Conservation (phyloP, 2,797 vertebrate genomes). For the Gallinago solitaria region DNA sequence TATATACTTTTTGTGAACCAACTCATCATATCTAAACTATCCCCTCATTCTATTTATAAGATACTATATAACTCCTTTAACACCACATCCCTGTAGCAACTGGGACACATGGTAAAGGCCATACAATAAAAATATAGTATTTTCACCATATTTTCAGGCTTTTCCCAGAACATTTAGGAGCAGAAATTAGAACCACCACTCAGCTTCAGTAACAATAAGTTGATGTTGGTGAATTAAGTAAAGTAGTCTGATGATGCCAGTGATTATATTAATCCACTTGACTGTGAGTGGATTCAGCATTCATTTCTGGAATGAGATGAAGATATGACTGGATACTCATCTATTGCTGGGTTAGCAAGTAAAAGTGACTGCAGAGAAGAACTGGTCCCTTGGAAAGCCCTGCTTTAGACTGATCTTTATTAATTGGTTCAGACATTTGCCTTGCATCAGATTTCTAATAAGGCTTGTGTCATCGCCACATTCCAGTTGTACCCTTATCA, state of each 20-base stretch:
- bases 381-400: background rate
- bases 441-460: constrained; percentile 23
- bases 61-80: background rate
- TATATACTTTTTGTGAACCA: background rate
- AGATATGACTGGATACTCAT: constrained; percentile 26
- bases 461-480: background rate
- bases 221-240: background rate
- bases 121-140: background rate
- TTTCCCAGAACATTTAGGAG: background rate
- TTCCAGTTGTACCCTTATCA: constrained; percentile 18
- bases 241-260: constrained; percentile 12
- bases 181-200: background rate
- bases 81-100: background rate
- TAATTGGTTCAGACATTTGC: background rate
- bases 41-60: background rate
- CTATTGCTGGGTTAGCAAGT: background rate
- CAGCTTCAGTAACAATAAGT: background rate
- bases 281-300: constrained; percentile 8
- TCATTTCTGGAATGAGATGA: constrained; percentile 17
- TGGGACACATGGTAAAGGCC: background rate
- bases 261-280: constrained; percentile 44
- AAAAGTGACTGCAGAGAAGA: background rate
- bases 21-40: background rate
- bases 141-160: background rate
- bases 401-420: background rate